Conservation (phyloP, 2,113 vertebrate genomes). For the Lampris megalopsis region DNA sequence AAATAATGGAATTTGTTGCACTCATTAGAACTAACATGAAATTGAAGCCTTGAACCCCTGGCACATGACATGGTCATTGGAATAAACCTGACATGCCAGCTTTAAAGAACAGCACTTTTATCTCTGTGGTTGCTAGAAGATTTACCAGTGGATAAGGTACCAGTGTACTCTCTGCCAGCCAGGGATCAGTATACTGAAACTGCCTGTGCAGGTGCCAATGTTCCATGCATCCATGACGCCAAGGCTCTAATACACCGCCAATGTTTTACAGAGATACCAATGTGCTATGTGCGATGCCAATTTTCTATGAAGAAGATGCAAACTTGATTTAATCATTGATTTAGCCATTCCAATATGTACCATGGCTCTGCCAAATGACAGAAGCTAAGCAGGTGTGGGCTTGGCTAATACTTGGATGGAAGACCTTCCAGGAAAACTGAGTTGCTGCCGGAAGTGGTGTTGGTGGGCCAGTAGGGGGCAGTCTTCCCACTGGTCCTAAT, state of each 20-base stretch:
- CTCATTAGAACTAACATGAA: slow-evolving; percentile 1
- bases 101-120: slow-evolving; percentile 40
- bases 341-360: too few relatives aligned
- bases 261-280: neutral
- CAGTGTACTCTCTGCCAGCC: slow-evolving; percentile 25
- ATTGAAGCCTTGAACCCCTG: slow-evolving; percentile 14
- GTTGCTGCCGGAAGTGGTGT: too few relatives aligned
- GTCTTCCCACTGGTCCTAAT: too few relatives aligned
- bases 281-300: neutral
- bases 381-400: too few relatives aligned
- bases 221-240: slow-evolving; percentile 1
- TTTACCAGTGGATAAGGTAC: slow-evolving; percentile 29
- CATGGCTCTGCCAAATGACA: too few relatives aligned
- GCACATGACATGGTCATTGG: slow-evolving; percentile 26
- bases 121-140: slow-evolving; percentile 37
- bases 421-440: too few relatives aligned
- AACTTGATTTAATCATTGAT: too few relatives aligned
- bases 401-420: too few relatives aligned
- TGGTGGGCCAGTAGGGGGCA: too few relatives aligned
- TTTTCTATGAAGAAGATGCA: too few relatives aligned
- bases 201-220: slow-evolving; percentile 18
- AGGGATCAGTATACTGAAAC: slow-evolving; percentile 25
- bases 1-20: neutral
- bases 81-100: slow-evolving; percentile 33
- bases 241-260: neutral